These are phyloP conservation scores for Mastigias papua DNA, from an alignment of 30 jellyfish, hydroid and myxozoan species.

Conservation along the genomic window DNA sequence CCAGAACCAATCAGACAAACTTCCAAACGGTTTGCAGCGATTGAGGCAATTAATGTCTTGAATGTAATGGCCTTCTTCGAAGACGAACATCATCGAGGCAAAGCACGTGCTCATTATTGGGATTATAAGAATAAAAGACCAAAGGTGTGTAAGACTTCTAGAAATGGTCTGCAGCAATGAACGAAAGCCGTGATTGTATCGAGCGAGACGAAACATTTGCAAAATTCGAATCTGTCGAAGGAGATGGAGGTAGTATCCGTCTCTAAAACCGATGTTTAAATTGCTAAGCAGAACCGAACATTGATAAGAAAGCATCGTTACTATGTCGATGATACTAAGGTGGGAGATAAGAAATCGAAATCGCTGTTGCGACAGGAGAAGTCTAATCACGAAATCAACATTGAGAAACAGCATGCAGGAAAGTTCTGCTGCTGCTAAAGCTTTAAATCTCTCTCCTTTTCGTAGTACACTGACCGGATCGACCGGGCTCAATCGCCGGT, in stretches of 20 bases:
- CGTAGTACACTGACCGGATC: not conserved
- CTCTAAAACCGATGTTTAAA: not conserved
- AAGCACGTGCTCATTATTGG: conserved; percentile 61
- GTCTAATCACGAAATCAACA: conserved; percentile 41
- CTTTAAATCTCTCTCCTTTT: not conserved
- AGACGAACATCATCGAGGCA: conserved; percentile 65
- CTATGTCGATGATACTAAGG: conserved; percentile 56
- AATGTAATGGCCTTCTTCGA: conserved; percentile 29
- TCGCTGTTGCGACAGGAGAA: conserved; percentile 39
- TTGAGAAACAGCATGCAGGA: conserved; percentile 40
- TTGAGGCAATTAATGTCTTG: not conserved
- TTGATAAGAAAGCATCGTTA: conserved; percentile 55
- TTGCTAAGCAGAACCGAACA: not conserved
- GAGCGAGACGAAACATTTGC: conserved; percentile 77
- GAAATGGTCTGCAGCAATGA: conserved; percentile 59
- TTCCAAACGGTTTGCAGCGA: conserved; percentile 8
- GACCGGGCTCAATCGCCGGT: not conserved
- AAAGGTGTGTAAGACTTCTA: conserved; percentile 39
- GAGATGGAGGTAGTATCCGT: not conserved
- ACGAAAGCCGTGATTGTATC: conserved; percentile 70
- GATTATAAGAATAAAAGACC: conserved; percentile 28
- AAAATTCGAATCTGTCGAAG: conserved; percentile 63
- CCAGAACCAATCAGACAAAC: conserved; percentile 84
- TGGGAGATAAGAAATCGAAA: conserved; percentile 42
- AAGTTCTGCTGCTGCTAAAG: conserved; percentile 41